Evolutionary conservation across 2,113 vertebrate genomes (phyloP), one percentile per base, ranked within the genome.

Genomic region (Solenodon paradoxus): DNA sequence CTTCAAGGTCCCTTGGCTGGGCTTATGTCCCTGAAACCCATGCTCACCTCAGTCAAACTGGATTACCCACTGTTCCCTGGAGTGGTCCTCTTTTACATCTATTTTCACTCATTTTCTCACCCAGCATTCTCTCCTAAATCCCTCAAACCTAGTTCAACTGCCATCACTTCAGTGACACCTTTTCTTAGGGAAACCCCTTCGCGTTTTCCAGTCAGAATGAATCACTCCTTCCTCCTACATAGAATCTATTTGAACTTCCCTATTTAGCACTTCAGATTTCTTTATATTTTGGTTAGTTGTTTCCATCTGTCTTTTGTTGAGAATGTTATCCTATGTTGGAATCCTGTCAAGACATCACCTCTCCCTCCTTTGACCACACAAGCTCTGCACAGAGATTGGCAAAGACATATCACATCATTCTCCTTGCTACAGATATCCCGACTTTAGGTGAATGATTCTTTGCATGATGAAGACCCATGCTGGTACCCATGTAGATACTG

Each of bases 241-340:
- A 32, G 94, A 88, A 72, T 35, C 51, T 40, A 51, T 16, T 26
- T 7, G 22, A 77, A 40, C 19, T 28, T 55, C 66, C 35, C 55
- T 75, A 55, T 22, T 80, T 42, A 72, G 80, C 81, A 85, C 80
- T 75, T 84, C 17, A 78, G 64, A 74, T 19, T 9, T 38, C 72
- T 16, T 89, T 63, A 17, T 57, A 82, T 53, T 53, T 55, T 78
- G 5, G 63, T 47, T 78, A 35, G 32, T 57, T 87, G 53, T 55
- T 88, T 83, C 78, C 84, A 88, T 59, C 75, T 55, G n/a, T 19
- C 88, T 40, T 24, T 78, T 79, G 51, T 79, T 93, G 72, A 86
- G 92, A 79, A 84, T 80, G 91, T 32, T 61, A 55, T 35, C n/a
- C 28, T 55, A 63, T 68, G 88, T 82, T 51, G 79, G 82, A 45